These are phyloP conservation scores for Nomada ferruginata DNA, from an alignment of 2,888 invertebrate genomes.

Conservation along the genomic window DNA sequence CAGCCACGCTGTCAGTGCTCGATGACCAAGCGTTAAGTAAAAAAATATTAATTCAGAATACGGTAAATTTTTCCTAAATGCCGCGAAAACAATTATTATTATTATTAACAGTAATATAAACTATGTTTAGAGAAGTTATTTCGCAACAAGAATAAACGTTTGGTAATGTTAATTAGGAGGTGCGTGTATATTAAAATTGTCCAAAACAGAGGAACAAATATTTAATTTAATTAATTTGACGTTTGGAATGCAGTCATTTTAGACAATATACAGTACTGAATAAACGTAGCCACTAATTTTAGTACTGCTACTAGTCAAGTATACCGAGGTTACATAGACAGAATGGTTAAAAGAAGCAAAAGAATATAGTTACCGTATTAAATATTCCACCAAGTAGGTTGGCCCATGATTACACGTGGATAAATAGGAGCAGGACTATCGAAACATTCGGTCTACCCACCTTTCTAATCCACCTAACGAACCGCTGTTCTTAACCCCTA, in stretches of 20 bases:
- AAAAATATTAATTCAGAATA: no score
- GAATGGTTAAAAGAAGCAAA: neutral
- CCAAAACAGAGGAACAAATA: no score
- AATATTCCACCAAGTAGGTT: slow-evolving; percentile 8
- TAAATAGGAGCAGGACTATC: slow-evolving; percentile 17
- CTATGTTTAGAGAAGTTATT: neutral
- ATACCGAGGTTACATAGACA: neutral
- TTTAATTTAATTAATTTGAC: no score
- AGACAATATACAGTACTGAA: no score
- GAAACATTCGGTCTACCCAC: slow-evolving; percentile 21
- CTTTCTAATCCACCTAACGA: slow-evolving; percentile 35
- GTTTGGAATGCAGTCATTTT: no score
- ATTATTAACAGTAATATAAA: neutral
- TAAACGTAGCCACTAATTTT: neutral
- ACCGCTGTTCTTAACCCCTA: slow-evolving; percentile 18
- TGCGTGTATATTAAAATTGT: no score
- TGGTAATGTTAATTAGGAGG: no score
- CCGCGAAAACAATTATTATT: no score
- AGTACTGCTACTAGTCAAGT: no score
- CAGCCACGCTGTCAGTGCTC: slow-evolving; percentile 42
- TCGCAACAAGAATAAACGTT: no score
- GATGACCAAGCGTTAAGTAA: neutral
- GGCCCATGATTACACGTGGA: slow-evolving; percentile 21
- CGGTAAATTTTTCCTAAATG: neutral
- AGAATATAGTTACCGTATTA: neutral